phyloP scores from a whole-genome alignment of 2,113 vertebrate species.

The Psammodynastes pulverulentus region DNA sequence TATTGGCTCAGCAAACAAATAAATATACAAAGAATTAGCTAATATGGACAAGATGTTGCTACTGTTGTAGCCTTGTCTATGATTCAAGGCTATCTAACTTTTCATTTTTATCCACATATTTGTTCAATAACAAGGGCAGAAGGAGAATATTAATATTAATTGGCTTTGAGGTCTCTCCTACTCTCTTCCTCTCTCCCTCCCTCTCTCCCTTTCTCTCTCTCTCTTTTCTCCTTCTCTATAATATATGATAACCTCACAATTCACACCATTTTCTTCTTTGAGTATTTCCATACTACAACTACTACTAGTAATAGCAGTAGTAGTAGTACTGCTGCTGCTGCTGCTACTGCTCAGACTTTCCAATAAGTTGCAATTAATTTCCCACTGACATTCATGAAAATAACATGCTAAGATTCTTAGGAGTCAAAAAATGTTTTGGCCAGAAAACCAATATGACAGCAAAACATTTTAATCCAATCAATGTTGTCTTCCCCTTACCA shows the following conservation, averaged over 20 bases:
- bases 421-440: background rate
- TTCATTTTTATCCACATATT: background rate
- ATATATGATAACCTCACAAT: background rate
- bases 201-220: background rate
- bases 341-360: background rate
- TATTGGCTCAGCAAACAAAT: background rate
- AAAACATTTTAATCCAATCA: background rate
- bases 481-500: background rate
- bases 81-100: background rate
- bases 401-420: background rate
- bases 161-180: background rate
- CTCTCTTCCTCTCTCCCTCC: too few relatives aligned
- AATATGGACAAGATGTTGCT: background rate
- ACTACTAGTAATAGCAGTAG: too few relatives aligned
- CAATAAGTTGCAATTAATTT: background rate
- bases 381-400: background rate
- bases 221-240: background rate
- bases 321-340: too few relatives aligned
- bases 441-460: background rate
- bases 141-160: background rate
- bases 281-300: background rate
- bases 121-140: background rate
- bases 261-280: background rate
- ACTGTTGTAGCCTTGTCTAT: background rate
- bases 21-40: background rate